Percentiles rank a stretch among this genome's conserved stretches.
Conservation (phyloP, 2,888 invertebrate species). For the Dasypogon diadema region DNA sequence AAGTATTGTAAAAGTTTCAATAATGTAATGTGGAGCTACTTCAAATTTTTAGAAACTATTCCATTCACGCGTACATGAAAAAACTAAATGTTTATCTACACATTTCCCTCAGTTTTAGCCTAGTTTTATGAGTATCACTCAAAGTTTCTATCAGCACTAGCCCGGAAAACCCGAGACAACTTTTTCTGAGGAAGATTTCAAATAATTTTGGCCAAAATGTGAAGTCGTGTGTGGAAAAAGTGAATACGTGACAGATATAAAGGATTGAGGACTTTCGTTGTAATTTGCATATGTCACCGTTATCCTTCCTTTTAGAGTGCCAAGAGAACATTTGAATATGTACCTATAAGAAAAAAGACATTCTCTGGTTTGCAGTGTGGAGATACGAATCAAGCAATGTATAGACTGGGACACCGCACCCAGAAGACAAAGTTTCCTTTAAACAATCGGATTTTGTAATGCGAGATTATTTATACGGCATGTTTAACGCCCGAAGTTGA, state of each 20-base stretch:
- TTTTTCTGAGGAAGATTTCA: constrained; percentile 37
- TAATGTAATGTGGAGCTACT: too few relatives aligned
- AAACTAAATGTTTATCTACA: constrained; percentile 38
- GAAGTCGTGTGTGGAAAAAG: constrained; percentile 48
- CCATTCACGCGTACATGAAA: constrained; percentile 12
- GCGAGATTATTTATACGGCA: not conserved
- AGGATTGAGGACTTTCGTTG: constrained; percentile 39
- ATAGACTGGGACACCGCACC: not conserved
- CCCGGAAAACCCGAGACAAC: constrained; percentile 29
- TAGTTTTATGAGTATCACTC: constrained; percentile 36
- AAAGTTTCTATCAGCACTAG: constrained; percentile 40
- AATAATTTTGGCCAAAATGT: constrained; percentile 42
- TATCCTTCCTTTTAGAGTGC: not conserved
- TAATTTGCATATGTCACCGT: constrained; percentile 46
- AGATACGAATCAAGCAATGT: not conserved
- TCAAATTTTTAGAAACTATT: constrained; percentile 1
- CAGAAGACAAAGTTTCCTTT: constrained; percentile 24
- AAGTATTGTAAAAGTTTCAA: too few relatives aligned
- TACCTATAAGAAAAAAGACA: not conserved
- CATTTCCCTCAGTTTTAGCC: constrained; percentile 7
- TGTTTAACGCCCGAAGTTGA: constrained; percentile 1
- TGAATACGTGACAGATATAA: constrained; percentile 49
- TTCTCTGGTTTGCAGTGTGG: not conserved
- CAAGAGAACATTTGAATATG: not conserved
- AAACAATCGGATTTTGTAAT: not conserved